Percentiles rank a stretch among this genome's conserved stretches.
Evolutionary conservation across 1,140 invertebrate genomes (phyloP).

Genomic region (Sycobia sp.): DNA sequence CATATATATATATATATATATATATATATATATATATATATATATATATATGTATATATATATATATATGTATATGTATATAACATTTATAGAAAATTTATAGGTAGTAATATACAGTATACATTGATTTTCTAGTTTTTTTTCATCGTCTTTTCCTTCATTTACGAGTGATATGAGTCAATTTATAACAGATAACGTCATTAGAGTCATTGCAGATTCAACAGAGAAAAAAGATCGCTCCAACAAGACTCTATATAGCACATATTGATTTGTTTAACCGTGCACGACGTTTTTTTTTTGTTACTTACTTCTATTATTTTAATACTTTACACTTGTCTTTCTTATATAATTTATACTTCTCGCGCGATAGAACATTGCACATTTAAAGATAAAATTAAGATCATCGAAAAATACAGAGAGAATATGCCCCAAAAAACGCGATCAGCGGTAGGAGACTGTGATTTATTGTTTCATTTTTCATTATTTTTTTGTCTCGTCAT

Average conservation of each 20-base stretch:
- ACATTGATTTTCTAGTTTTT: slow-evolving; percentile 49
- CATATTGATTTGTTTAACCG: slow-evolving; percentile 1
- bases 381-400: slow-evolving; percentile 28
- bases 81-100: slow-evolving; percentile 62
- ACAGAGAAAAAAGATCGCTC: slow-evolving; percentile 35
- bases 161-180: slow-evolving; percentile 56
- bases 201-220: slow-evolving; percentile 42
- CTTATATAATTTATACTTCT: slow-evolving; percentile 2
- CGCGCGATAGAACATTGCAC: slow-evolving; percentile 35
- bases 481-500: slow-evolving; percentile 11
- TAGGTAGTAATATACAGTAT: slow-evolving; percentile 48
- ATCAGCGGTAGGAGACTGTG: neutral
- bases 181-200: slow-evolving; percentile 45
- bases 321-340: slow-evolving; percentile 13
- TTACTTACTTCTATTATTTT: slow-evolving; percentile 1
- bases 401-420: slow-evolving; percentile 25
- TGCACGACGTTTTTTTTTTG: neutral
- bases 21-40: neutral
- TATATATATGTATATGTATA: slow-evolving; percentile 35
- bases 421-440: slow-evolving; percentile 11
- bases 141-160: slow-evolving; percentile 43
- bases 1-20: slow-evolving; percentile 20
- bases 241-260: slow-evolving; percentile 1
- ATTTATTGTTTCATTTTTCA: neutral
- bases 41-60: neutral